phyloP scores from a whole-genome alignment of 2,797 vertebrate genomes.

The Pseudochirops corinnae region DNA sequence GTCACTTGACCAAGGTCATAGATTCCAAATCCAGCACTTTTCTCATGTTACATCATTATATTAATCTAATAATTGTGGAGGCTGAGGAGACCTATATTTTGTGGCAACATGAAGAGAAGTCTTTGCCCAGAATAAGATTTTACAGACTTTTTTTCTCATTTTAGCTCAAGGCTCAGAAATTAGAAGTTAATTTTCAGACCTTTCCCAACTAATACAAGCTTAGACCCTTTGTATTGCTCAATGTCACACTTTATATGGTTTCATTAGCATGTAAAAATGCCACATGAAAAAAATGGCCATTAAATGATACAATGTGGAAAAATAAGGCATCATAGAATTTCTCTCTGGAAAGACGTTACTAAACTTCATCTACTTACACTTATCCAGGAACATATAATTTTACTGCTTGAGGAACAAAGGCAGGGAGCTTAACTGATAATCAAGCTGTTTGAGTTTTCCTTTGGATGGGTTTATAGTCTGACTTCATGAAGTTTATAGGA shows the following conservation, averaged over 20 bases:
- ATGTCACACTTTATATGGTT: slow-evolving; percentile 66
- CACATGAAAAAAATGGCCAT: slow-evolving; percentile 59
- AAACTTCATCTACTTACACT: slow-evolving; percentile 70
- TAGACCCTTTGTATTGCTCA: slow-evolving; percentile 48
- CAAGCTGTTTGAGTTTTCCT: slow-evolving; percentile 61
- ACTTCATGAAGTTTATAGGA: slow-evolving; percentile 47
- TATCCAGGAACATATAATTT: slow-evolving; percentile 70
- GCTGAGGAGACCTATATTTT: not conserved
- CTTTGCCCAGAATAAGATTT: not conserved
- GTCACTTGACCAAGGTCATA: not conserved
- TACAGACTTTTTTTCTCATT: slow-evolving; percentile 22
- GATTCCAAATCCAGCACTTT: not conserved
- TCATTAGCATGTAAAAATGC: slow-evolving; percentile 68
- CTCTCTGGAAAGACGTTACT: slow-evolving; percentile 63
- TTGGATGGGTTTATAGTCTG: slow-evolving; percentile 53
- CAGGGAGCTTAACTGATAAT: slow-evolving; percentile 49
- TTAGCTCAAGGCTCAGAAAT: slow-evolving; percentile 27
- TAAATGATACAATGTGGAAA: slow-evolving; percentile 73
- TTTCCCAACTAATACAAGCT: slow-evolving; percentile 30
- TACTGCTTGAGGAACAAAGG: slow-evolving; percentile 64
- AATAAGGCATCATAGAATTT: slow-evolving; percentile 57
- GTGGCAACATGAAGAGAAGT: not conserved
- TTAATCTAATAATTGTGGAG: slow-evolving; percentile 30
- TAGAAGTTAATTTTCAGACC: slow-evolving; percentile 34
- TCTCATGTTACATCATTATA: slow-evolving; percentile 36